Evolutionary conservation across 2,888 invertebrate genomes (phyloP).

Genomic region (Prosopocoilus inquinatus): DNA sequence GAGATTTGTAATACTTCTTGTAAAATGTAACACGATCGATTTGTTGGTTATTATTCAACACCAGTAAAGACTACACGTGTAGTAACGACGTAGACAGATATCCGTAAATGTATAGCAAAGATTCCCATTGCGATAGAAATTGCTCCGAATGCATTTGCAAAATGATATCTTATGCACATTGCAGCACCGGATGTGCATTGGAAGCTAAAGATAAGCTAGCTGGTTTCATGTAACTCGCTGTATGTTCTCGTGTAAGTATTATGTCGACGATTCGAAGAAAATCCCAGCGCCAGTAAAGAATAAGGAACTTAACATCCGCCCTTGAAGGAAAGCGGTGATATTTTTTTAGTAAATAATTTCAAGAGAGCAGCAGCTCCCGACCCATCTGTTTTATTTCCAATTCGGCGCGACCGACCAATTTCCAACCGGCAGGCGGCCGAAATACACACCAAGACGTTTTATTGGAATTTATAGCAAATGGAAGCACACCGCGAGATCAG

Average conservation of each 20-base stretch:
- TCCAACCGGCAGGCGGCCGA: slow-evolving; percentile 32
- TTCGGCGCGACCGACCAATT: slow-evolving; percentile 29
- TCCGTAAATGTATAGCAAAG: background rate
- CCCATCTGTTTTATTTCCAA: slow-evolving; percentile 34
- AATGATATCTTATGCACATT: slow-evolving; percentile 18
- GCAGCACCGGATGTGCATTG: background rate
- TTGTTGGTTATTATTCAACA: too few species aligned
- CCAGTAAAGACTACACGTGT: too few species aligned
- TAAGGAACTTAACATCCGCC: too few species aligned
- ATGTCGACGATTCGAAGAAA: too few species aligned
- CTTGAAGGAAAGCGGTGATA: too few species aligned
- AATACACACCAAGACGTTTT: slow-evolving; percentile 29
- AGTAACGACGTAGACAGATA: background rate
- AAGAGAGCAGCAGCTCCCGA: slow-evolving; percentile 22
- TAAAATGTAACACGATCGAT: too few species aligned
- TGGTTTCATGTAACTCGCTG: too few species aligned
- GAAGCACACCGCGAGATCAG: slow-evolving; percentile 5
- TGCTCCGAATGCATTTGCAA: slow-evolving; percentile 14
- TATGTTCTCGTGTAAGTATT: too few species aligned
- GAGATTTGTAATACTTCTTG: too few species aligned
- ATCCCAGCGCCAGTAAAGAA: too few species aligned
- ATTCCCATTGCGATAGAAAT: slow-evolving; percentile 1
- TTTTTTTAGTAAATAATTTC: too few species aligned
- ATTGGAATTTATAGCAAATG: slow-evolving; percentile 14
- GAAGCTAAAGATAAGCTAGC: background rate